Base-by-base conservation (phyloP, 2,113 vertebrate genomes). In the Trogon surrucura region DNA sequence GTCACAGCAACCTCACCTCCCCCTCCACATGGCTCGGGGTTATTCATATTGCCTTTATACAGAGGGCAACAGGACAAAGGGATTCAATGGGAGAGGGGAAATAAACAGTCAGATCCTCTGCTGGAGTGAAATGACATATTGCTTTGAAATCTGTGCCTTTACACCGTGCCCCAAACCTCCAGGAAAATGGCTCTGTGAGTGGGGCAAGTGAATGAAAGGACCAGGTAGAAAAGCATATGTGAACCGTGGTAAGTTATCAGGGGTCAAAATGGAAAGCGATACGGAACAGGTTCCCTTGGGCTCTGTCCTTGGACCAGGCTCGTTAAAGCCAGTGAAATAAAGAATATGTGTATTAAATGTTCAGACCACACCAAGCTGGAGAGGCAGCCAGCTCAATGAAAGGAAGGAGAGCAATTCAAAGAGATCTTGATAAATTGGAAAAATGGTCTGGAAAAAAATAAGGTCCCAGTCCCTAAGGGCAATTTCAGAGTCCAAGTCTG, bases 71-170 rank as follows among this genome's bases (percentile, higher is more conserved):
- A 22, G 58, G 91, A 91, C 83, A 96, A 97, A 93, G 66, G 72
- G 86, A 71, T 95, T 95, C 86, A 91, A 60, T 58, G 58, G 56
- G 38, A 66, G 19, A 93, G 67, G 83, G 89, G 92, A 96, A 97
- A 93, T 89, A 65, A 96, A 91, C 58, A 60, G 80, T 70, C 71
- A 67, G 85, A 74, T 78, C 80, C 64, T 95, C 83, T 29, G 57
- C 75, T 44, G 69, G 89, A 53, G 47, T 81, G 84, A 96, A 85
- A 79, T 72, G 77, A 92, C 83, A 84, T 86, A 34, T 16, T 79
- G 72, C 88, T 97, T 96, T 97, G 95, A 97, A 95, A 97, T 75
- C 77, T 50, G 66, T 51, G 83, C 65, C 70, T 94, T 87, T 81
- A 47, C 30, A 65, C 62, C 54, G 34, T n/a, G 16, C 29, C 84